Evolutionary conservation across 2,888 invertebrate species (phyloP), one percentile per base, ranked within the genome.

Genomic region (Lissonota sp.): DNA sequence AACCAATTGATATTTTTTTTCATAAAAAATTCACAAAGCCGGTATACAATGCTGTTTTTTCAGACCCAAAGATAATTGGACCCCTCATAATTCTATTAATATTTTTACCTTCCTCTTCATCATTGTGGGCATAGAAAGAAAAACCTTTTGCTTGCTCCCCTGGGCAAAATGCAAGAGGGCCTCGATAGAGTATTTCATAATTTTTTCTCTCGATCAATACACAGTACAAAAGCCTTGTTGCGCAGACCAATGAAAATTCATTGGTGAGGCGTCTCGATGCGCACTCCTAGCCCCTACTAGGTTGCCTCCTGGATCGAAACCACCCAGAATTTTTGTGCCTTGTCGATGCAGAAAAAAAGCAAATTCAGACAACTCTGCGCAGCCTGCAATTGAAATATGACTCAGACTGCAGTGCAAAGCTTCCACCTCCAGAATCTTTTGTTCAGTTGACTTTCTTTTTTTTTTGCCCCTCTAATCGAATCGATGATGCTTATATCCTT

Each of bases 161-260:
- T 81, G 80, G 80, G 44, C 55, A 5, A 16, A 8, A 62, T 44
- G 49, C 16, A 49, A 72, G 14, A 12, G 63, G 46, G 66, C 83
- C 87, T 88, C 87, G 86, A 87, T 87, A 84, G 87, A 88, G 88
- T 88, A 86, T 86, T 83, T 88, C 87, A 90, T 90, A 90, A 90
- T 89, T 91, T 88, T 90, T 80, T 88, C 3, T 87, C 85, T 86
- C 90, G 91, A 92, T 92, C 92, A 92, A 92, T 92, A 92, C 90
- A 1, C 26, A 3, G 26, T 86, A 87, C 84, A 91, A 91, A 91
- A 90, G 89, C 57, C 83, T 84, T 80, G 85, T 86, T 87, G 86
- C 88, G 87, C 89, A 88, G 89, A 88, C 90, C 89, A 88, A 89
- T 91, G 87, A 86, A 87, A 86, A 89, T 87, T 85, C 86, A 86